Percentiles rank a stretch among this genome's conserved stretches.
These are phyloP conservation scores for Cosmia pyralina DNA, from an alignment of 2,888 invertebrate genomes.

Conservation along the genomic window DNA sequence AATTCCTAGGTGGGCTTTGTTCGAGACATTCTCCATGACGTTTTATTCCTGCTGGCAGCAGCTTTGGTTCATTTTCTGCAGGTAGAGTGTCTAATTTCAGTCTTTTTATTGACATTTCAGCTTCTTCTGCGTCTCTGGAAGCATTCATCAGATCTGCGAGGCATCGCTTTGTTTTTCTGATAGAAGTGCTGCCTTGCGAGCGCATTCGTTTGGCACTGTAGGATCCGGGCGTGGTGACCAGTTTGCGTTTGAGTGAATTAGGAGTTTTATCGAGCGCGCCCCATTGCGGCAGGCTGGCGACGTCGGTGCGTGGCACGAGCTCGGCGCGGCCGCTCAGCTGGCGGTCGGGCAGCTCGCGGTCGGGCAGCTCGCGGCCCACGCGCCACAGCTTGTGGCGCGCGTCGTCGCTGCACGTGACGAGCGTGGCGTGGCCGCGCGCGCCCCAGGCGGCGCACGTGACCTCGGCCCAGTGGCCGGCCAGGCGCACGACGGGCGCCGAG, in stretches of 20 bases:
- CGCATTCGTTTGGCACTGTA: conserved; percentile 67
- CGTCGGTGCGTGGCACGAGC: conserved; percentile 69
- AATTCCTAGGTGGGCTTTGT: conserved; percentile 62
- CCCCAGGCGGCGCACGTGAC: conserved; percentile 97
- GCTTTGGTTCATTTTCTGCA: conserved; percentile 63
- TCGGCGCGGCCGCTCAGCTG: conserved; percentile 81
- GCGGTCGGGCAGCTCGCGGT: conserved; percentile 65
- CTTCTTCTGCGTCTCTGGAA: conserved; percentile 71
- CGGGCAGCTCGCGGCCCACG: conserved; percentile 88
- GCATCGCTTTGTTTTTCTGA: conserved; percentile 81
- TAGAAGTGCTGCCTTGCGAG: conserved; percentile 46
- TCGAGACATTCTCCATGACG: conserved; percentile 75
- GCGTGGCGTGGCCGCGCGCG: conserved; percentile 88
- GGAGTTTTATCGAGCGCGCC: conserved; percentile 86
- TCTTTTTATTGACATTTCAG: conserved; percentile 72
- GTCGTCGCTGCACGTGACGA: conserved; percentile 96
- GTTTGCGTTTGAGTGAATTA: conserved; percentile 83
- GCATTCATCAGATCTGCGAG: conserved; percentile 83
- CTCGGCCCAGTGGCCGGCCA: conserved; percentile 95
- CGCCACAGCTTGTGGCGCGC: conserved; percentile 94
- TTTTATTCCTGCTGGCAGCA: conserved; percentile 75
- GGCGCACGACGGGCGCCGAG: conserved; percentile 92
- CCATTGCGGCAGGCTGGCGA: conserved; percentile 72
- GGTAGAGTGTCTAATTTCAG: conserved; percentile 68
- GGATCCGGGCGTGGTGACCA: conserved; percentile 68